Conservation (phyloP, 2,797 vertebrate genomes). For the Enteromius afrohamiltoni region DNA sequence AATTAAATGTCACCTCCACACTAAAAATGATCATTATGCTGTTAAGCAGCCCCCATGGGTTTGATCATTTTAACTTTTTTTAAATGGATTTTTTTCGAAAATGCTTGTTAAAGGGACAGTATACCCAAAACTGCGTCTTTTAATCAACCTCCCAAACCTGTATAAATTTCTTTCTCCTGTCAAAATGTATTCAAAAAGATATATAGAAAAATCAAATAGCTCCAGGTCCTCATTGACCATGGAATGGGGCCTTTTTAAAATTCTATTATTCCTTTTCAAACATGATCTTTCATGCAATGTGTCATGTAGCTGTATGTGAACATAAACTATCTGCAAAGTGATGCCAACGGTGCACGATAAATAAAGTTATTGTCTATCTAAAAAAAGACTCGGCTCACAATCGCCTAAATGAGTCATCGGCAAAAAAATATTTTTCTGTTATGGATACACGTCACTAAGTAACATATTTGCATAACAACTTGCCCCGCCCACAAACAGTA, state of each 20-base stretch:
- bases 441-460: too few species aligned
- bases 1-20: slow-evolving; percentile 49
- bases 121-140: not conserved
- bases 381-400: too few species aligned
- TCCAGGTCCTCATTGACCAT: not conserved
- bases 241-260: not conserved
- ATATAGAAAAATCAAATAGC: not conserved
- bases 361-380: too few species aligned
- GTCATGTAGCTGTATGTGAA: too few species aligned
- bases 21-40: slow-evolving; percentile 5
- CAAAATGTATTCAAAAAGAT: not conserved
- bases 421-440: too few species aligned
- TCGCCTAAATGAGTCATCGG: too few species aligned
- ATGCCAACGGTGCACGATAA: too few species aligned
- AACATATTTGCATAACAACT: too few species aligned
- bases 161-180: not conserved
- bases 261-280: too few species aligned
- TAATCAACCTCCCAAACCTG: not conserved
- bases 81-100: not conserved
- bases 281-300: too few species aligned
- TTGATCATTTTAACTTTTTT: not conserved
- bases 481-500: too few species aligned
- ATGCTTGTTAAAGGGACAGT: not conserved
- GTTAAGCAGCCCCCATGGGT: not conserved
- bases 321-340: too few species aligned